phyloP scores from a whole-genome alignment of 30 jellyfish, hydroid and myxozoan species.

The Sanderia malayensis region DNA sequence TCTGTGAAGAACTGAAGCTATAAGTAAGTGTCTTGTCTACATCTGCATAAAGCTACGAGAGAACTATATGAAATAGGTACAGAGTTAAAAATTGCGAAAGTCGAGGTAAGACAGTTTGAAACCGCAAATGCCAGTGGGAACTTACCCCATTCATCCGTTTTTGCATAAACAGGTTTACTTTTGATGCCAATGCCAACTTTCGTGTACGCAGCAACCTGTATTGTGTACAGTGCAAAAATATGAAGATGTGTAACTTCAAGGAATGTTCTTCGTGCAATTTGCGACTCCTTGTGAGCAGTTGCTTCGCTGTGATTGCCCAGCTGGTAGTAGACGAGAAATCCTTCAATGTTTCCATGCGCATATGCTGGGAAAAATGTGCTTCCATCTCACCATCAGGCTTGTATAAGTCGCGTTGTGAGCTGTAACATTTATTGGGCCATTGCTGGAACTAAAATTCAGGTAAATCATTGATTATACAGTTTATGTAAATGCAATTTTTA shows the following conservation, averaged over 20 bases:
- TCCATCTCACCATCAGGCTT: slow-evolving; percentile 42
- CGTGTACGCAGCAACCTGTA: slow-evolving; percentile 54
- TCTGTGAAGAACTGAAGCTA: no score
- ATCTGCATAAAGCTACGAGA: no score
- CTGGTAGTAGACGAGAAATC: slow-evolving; percentile 34
- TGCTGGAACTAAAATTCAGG: slow-evolving; percentile 61
- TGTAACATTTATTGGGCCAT: slow-evolving; percentile 48
- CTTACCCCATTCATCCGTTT: slow-evolving; percentile 50
- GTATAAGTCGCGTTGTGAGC: slow-evolving; percentile 30
- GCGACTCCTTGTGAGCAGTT: slow-evolving; percentile 21
- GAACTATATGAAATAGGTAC: no score
- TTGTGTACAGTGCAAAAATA: slow-evolving; percentile 45
- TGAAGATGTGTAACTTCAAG: slow-evolving; percentile 28
- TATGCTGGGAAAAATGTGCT: slow-evolving; percentile 54
- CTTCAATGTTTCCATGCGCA: slow-evolving; percentile 50
- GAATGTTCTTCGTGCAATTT: slow-evolving; percentile 15
- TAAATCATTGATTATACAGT: no score
- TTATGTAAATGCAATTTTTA: no score
- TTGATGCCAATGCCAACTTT: slow-evolving; percentile 31
- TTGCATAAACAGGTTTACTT: slow-evolving; percentile 33
- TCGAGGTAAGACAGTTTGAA: no score
- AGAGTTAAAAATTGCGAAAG: no score
- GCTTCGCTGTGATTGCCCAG: slow-evolving; percentile 55
- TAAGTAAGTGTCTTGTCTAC: no score
- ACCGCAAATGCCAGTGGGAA: no score